Evolutionary conservation across 2,113 vertebrate genomes (phyloP), one percentile per base, ranked within the genome.

Genomic region (Grammomys dolichurus): DNA sequence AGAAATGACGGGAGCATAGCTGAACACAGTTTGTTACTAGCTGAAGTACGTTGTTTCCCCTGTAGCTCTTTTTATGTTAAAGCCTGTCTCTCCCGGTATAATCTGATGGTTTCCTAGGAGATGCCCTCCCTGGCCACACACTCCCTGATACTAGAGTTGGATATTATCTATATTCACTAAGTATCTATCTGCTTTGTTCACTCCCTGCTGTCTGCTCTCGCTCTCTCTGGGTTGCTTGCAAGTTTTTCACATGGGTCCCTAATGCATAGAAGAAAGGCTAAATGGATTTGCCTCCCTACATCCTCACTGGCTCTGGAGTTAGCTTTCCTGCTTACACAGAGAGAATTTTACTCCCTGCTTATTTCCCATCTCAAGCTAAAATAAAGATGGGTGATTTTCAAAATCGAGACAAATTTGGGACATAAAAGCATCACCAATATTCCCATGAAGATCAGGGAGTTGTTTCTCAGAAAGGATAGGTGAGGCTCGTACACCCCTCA

Each of bases 41-140:
- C 97, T 96, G 97, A 98, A 78, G 87, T 81, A 96, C 78, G 60
- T 97, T 26, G 0, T 98, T 98, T 98, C 77, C 96, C 96, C 96
- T 97, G 98, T 95, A 98, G 98, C 96, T 98, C 97, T 97, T 98
- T 98, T 98, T 98, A 98, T 98, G 98, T 98, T 98, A 98, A 96
- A 96, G 98, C 98, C 98, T 98, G 97, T 98, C 98, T 98, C 98
- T 98, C 97, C 97, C 96, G 95, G 98, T 98, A 97, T 97, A 98
- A 98, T 99, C 98, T 98, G 98, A 98, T 98, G 98, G 98, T 99
- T 98, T 98, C 98, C 98, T 98, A 98, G 98, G 98, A 98, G 98
- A 99, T 98, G 98, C 98, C 98, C 98, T 98, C 98, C 97, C 98
- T 82, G 97, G 98, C 98, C 97, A 98, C 96, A 97, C 97, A 97